A percentile compares a stretch with the other conserved stretches of the same genome.
Conservation (phyloP, 1,140 invertebrate species). For the Drosophila pallidifrons region DNA sequence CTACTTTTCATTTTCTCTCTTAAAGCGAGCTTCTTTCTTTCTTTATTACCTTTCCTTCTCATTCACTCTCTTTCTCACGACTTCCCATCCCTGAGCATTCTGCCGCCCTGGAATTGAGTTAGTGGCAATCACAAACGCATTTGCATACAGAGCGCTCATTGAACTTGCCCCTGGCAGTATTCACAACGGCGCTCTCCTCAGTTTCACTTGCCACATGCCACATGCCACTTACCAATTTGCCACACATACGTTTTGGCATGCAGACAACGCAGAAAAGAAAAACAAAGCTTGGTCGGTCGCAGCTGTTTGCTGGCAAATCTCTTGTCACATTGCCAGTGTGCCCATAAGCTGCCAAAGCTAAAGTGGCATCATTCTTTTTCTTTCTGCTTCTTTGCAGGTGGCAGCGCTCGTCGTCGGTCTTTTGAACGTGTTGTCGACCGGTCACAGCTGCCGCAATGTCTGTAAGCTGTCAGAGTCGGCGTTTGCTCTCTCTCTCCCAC, state of each 20-base stretch:
- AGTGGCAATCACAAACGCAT: background rate
- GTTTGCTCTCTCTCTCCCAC: background rate
- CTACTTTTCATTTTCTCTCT: background rate
- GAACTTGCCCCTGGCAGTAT: background rate
- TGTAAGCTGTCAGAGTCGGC: constrained; percentile 34
- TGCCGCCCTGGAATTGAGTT: no score
- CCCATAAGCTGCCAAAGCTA: constrained; percentile 9
- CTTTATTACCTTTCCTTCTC: no score
- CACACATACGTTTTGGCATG: background rate
- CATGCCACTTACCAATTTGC: constrained; percentile 2
- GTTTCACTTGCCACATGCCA: constrained; percentile 10
- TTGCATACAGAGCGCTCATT: constrained; percentile 2
- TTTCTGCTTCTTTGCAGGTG: background rate
- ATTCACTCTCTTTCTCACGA: no score
- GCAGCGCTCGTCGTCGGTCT: background rate
- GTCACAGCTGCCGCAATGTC: constrained; percentile 29
- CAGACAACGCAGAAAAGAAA: background rate
- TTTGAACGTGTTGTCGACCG: constrained; percentile 16
- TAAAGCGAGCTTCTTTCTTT: no score
- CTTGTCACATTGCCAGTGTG: constrained; percentile 41
- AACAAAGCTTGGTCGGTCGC: constrained; percentile 25
- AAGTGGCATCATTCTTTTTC: background rate
- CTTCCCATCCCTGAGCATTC: no score
- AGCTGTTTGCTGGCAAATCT: constrained; percentile 47
- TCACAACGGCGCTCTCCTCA: background rate